These are phyloP conservation scores for Clupea harengus DNA, from an alignment of 2,113 vertebrate genomes.

Conservation along the genomic window DNA sequence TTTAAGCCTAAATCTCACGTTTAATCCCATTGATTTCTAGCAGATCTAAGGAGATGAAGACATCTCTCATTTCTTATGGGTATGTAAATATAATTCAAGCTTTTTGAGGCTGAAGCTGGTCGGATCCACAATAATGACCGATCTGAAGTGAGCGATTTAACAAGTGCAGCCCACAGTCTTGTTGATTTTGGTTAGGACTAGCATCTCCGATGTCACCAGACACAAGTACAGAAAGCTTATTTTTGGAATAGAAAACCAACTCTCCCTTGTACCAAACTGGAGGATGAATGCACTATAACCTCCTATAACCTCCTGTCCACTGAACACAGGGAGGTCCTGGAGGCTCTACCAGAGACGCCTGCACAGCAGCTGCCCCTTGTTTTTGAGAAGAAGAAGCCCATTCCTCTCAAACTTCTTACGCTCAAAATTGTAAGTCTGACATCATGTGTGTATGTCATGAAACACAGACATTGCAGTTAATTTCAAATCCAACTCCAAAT, in stretches of 20 bases:
- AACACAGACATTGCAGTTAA: background rate
- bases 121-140: too few species aligned
- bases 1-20: too few species aligned
- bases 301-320: background rate
- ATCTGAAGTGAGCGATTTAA: too few species aligned
- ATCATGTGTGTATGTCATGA: background rate
- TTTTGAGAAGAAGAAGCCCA: conserved; percentile 87
- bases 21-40: too few species aligned
- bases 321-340: conserved; percentile 69
- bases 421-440: conserved; percentile 96
- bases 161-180: too few species aligned
- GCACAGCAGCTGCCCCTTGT: conserved; percentile 65
- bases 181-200: too few species aligned
- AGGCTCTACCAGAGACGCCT: conserved; percentile 58
- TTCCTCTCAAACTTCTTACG: conserved; percentile 85
- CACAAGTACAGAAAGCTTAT: too few species aligned
- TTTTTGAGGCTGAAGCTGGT: too few species aligned
- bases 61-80: too few species aligned
- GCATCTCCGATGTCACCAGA: too few species aligned
- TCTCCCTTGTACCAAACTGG: background rate
- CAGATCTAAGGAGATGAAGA: too few species aligned
- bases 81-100: too few species aligned
- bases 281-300: background rate
- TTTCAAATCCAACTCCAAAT: background rate
- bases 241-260: background rate